phyloP scores from a whole-genome alignment of 92 coral and sea anemone species.

The Meandrina meandrites region DNA sequence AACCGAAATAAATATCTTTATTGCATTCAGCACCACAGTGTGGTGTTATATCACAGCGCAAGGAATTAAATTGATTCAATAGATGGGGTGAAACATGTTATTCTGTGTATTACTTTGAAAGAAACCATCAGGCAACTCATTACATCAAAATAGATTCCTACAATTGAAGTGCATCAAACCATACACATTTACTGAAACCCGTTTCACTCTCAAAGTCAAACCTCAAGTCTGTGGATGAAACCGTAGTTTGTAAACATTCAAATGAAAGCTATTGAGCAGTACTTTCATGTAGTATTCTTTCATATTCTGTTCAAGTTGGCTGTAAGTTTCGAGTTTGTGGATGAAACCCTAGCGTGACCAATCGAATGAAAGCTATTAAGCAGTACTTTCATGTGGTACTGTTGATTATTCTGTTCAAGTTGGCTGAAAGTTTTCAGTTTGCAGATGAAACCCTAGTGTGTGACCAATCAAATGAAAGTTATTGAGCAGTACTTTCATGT shows the following conservation, averaged over 20 bases:
- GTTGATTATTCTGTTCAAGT: no score
- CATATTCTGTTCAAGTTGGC: no score
- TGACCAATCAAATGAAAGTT: not conserved
- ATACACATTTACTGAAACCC: not conserved
- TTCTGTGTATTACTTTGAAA: not conserved
- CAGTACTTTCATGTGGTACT: no score
- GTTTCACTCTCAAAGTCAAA: not conserved
- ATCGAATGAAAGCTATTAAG: no score
- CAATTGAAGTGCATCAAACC: not conserved
- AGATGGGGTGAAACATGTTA: not conserved
- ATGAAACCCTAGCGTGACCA: no score
- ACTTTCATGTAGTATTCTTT: not conserved
- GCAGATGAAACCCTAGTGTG: not conserved
- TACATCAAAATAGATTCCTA: not conserved
- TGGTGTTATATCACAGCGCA: slow-evolving; percentile 31
- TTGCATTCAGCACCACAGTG: slow-evolving; percentile 26
- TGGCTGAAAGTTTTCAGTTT: no score
- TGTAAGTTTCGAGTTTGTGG: no score
- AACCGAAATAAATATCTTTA: slow-evolving; percentile 55
- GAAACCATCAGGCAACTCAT: not conserved
- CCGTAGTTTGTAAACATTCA: not conserved
- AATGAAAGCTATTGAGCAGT: not conserved
- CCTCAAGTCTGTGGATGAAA: not conserved
- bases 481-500: not conserved
- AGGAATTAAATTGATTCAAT: slow-evolving; percentile 7